Evolutionary conservation across 1,140 invertebrate genomes (phyloP), one percentile per base, ranked within the genome.

Genomic region (Leptestheria dahalacensis): DNA sequence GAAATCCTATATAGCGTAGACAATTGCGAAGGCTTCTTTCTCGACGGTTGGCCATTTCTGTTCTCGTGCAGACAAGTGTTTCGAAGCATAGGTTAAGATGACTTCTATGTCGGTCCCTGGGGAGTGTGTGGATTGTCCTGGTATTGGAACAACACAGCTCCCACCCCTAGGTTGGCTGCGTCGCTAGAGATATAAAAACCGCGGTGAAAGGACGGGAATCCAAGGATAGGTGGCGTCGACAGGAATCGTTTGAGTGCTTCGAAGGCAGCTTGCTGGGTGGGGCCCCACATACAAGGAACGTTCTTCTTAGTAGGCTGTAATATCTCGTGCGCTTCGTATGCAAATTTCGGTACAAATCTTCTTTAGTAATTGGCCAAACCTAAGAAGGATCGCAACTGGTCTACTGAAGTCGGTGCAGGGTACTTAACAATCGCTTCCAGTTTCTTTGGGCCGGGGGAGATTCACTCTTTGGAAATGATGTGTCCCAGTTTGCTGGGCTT

Each of bases 301-400:
- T n/a, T n/a, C n/a, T n/a, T n/a, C n/a, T n/a, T n/a, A n/a, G n/a
- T n/a, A n/a, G n/a, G n/a, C n/a, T n/a, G n/a, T n/a, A n/a, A n/a
- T n/a, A 68, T 23, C 0, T 65, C 64, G 15, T 60, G 51, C 3
- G 64, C 59, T 2, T 67, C 60, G 24, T 59, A 28, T 0, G 65
- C 59, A 54, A 64, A 68, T 33, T 63, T 57, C 46, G 59, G 25
- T 11, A 73, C 69, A 59, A 70, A 70, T n/a, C 65, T 60, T 12
- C 72, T 54, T 57, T 69, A 74, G 51, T 73, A 74, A 10, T 65
- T 63, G 1, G 64, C 57, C 33, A 73, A 29, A 2, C 70, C 71
- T 2, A 72, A 48, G 58, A 73, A 70, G 0, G 61, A 61, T 60
- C 64, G 57, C 2, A 66, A 46, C 24, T 63, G 56, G 24, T 63